These are phyloP conservation scores for Tapirus indicus DNA, from an alignment of 2,797 vertebrate species.

Conservation along the genomic window DNA sequence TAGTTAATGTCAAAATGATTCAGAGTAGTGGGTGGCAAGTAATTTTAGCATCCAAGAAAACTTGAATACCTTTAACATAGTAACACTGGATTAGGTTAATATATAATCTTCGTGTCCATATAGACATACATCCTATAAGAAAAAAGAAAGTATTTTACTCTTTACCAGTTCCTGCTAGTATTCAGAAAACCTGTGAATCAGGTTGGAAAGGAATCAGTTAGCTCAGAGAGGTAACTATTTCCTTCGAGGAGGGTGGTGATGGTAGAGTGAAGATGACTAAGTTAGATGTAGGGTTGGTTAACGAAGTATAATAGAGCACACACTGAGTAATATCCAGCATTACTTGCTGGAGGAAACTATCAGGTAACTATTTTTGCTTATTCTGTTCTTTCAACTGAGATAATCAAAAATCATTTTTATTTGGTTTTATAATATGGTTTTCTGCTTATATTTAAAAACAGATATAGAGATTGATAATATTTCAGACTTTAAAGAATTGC, in stretches of 20 bases:
- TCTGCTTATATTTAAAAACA: constrained; percentile 48
- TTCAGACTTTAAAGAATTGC: constrained; percentile 33
- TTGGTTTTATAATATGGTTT: constrained; percentile 9
- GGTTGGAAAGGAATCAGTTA: constrained; percentile 6
- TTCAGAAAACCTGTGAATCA: neutral
- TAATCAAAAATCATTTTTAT: constrained; percentile 14
- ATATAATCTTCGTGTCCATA: neutral
- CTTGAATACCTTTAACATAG: neutral
- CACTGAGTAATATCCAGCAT: neutral
- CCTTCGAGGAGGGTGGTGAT: neutral
- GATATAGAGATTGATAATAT: neutral
- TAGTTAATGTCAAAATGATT: constrained; percentile 18
- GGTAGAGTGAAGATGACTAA: neutral
- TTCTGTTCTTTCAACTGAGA: neutral
- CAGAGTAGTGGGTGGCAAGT: neutral
- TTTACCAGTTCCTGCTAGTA: neutral
- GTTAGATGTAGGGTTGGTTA: neutral
- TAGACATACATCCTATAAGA: neutral
- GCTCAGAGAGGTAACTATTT: neutral
- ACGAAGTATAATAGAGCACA: neutral
- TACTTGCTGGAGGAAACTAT: neutral
- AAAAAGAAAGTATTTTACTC: neutral
- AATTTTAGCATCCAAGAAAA: constrained; percentile 30
- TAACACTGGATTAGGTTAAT: constrained; percentile 5
- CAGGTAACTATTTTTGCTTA: neutral